Evolutionary conservation across 2,888 invertebrate species (phyloP).

Genomic region (Plagodis pulveraria): DNA sequence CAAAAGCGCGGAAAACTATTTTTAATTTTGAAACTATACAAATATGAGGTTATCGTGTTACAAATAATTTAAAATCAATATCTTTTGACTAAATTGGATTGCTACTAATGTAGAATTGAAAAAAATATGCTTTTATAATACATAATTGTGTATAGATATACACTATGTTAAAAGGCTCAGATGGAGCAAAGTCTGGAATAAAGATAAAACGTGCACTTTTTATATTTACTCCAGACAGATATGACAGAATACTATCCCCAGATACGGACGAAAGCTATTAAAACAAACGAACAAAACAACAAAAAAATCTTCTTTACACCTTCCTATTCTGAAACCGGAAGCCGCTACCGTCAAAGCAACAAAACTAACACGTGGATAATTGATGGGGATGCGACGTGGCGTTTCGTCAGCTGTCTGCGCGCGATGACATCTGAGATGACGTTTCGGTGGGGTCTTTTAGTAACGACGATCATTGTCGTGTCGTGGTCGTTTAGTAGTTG

Average conservation of each 20-base stretch:
- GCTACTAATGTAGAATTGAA: too few species aligned
- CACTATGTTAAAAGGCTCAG: too few species aligned
- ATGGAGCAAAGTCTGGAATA: too few species aligned
- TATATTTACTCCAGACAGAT: too few species aligned
- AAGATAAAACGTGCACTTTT: too few species aligned
- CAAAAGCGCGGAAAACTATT: too few species aligned
- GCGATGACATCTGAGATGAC: conserved; percentile 60
- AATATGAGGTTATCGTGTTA: too few species aligned
- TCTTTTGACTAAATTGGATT: too few species aligned
- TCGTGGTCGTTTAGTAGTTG: conserved; percentile 19
- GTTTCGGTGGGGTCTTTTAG: conserved; percentile 41
- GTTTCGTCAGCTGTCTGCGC: conserved; percentile 58
- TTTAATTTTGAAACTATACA: too few species aligned
- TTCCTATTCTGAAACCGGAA: conserved; percentile 55
- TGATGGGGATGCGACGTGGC: conserved; percentile 61
- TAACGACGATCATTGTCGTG: conserved; percentile 27
- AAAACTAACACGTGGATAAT: conserved; percentile 48
- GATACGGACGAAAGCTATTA: conserved; percentile 12
- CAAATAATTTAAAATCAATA: too few species aligned
- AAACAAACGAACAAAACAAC: conserved; percentile 13
- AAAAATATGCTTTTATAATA: too few species aligned
- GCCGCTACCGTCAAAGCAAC: conserved; percentile 40
- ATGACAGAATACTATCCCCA: neutral
- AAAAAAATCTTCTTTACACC: conserved; percentile 28
- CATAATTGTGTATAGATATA: too few species aligned